Evolutionary conservation across 37 sponge, comb jelly and placozoan genomes (phyloP).

Genomic region (Corticium candelabrum): DNA sequence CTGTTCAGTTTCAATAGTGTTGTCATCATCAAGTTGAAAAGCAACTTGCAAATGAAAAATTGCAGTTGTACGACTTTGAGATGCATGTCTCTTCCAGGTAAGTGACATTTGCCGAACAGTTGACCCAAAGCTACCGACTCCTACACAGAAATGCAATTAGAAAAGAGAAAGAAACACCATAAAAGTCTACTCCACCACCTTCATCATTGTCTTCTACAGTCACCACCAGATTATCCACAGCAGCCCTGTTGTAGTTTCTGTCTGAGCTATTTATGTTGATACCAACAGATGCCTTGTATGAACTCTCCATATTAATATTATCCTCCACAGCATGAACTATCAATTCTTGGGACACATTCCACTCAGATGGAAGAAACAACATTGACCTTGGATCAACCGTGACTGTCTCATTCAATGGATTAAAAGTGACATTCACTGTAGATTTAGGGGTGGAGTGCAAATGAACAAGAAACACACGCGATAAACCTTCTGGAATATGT

Average conservation of each 20-base stretch:
- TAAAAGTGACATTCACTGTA: slow-evolving; percentile 41
- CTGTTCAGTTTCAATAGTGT: not conserved
- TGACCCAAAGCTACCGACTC: not conserved
- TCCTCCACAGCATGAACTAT: not conserved
- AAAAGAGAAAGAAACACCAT: not conserved
- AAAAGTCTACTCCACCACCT: slow-evolving; percentile 21
- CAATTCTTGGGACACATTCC: slow-evolving; percentile 55
- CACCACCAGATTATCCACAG: slow-evolving; percentile 43
- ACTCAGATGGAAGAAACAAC: slow-evolving; percentile 53
- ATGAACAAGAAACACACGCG: slow-evolving; percentile 53
- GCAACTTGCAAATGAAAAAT: not conserved
- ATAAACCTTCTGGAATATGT: slow-evolving; percentile 75
- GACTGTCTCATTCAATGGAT: slow-evolving; percentile 36
- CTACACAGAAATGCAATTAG: not conserved
- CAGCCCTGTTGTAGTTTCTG: slow-evolving; percentile 37
- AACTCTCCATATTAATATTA: slow-evolving; percentile 17
- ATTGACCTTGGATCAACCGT: slow-evolving; percentile 27
- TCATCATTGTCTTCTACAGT: slow-evolving; percentile 74
- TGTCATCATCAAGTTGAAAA: not conserved
- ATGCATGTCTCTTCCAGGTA: not conserved
- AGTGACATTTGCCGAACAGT: not conserved
- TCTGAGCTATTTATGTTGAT: slow-evolving; percentile 45
- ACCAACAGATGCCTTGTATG: slow-evolving; percentile 43
- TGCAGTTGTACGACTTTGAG: not conserved
- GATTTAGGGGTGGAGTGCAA: slow-evolving; percentile 50